A percentile compares a stretch with the other conserved stretches of the same genome.
Conservation (phyloP, 2,797 vertebrate genomes). For the Australoheros facetus region DNA sequence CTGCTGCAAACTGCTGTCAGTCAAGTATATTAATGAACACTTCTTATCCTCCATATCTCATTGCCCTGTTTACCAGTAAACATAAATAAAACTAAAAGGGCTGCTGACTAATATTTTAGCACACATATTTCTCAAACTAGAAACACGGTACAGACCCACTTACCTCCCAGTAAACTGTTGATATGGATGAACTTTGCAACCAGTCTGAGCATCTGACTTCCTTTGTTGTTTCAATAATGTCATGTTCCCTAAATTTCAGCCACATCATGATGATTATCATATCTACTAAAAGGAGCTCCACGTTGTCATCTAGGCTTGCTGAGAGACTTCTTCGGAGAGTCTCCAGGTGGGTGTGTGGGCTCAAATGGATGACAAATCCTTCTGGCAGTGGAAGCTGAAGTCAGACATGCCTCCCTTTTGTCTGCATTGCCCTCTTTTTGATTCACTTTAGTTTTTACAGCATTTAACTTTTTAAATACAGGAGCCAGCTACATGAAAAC, state of each 20-base stretch:
- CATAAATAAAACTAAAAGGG: background rate
- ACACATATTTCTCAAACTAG: background rate
- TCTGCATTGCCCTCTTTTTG: background rate
- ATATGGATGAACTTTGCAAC: background rate
- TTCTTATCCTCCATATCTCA: no score
- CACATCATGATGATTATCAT: background rate
- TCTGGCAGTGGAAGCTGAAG: background rate
- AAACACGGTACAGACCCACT: background rate
- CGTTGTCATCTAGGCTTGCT: background rate
- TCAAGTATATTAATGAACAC: no score
- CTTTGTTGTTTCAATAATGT: background rate
- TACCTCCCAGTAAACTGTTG: background rate
- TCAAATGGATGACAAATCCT: background rate
- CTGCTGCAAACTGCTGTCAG: no score
- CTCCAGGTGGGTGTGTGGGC: background rate
- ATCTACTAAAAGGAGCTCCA: background rate
- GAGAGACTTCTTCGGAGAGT: background rate
- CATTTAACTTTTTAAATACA: background rate
- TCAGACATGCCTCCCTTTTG: conserved; percentile 13
- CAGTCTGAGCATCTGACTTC: background rate
- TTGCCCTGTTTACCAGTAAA: no score
- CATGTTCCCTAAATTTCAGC: background rate
- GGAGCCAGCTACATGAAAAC: background rate
- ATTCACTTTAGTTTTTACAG: background rate
- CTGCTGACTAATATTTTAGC: background rate